A percentile compares a stretch with the other conserved stretches of the same genome.
Evolutionary conservation across 2,797 vertebrate species (phyloP).

Genomic region (Salmo trutta): DNA sequence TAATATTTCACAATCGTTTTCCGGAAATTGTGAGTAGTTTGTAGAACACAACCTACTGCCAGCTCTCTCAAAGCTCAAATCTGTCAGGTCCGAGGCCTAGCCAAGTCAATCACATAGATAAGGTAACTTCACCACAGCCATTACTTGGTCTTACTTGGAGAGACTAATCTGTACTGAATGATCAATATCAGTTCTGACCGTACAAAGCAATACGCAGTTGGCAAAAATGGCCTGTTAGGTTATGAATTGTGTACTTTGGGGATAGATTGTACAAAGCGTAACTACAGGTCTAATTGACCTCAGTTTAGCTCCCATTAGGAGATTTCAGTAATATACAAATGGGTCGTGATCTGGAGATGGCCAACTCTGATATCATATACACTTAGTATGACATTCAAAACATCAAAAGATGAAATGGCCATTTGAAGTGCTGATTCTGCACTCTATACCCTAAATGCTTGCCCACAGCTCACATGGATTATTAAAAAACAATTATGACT

Average conservation of each 20-base stretch:
- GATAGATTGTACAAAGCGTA: conserved; percentile 10
- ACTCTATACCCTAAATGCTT: not conserved
- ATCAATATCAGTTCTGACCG: conserved; percentile 43
- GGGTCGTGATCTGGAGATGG: not conserved
- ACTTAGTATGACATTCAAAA: conserved; percentile 4
- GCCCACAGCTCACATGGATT: no score
- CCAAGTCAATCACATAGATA: no score
- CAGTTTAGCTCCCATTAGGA: conserved; percentile 11
- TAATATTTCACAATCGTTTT: conserved; percentile 55
- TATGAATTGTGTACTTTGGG: conserved; percentile 9
- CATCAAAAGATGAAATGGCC: not conserved
- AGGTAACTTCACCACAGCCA: no score
- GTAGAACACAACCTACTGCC: conserved; percentile 43
- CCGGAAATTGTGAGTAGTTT: conserved; percentile 43
- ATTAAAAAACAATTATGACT: no score
- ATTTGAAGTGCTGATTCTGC: not conserved
- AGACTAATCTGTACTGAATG: no score
- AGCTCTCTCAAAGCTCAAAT: conserved; percentile 38
- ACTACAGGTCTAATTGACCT: conserved; percentile 11
- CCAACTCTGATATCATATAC: not conserved
- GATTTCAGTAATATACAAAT: conserved; percentile 19
- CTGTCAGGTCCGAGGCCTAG: not conserved
- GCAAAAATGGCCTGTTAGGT: not conserved
- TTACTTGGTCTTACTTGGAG: no score
- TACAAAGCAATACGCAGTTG: conserved; percentile 1